Conservation (phyloP, 1,140 invertebrate genomes). For the Brachionus rubens region DNA sequence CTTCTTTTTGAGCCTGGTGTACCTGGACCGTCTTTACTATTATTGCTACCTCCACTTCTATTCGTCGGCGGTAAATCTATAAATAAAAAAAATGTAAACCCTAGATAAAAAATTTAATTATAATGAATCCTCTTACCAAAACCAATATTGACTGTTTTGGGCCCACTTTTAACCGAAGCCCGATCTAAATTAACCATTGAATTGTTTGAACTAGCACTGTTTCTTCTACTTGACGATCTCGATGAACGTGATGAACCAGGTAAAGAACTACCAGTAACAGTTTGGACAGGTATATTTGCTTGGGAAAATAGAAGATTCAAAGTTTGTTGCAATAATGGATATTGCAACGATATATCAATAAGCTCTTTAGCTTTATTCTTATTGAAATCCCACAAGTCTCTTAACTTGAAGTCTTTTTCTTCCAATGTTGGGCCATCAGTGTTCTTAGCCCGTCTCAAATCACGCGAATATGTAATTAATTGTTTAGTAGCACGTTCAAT, state of each 20-base stretch:
- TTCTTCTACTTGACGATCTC: slow-evolving; percentile 29
- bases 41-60: slow-evolving; percentile 21
- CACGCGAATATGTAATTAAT: background rate
- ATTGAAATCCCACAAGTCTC: slow-evolving; percentile 44
- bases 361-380: slow-evolving; percentile 51
- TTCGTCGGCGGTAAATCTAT: slow-evolving; percentile 31
- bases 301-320: slow-evolving; percentile 33
- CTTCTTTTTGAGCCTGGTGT: no score
- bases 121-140: slow-evolving; percentile 4
- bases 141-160: slow-evolving; percentile 25
- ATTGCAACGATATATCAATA: slow-evolving; percentile 29
- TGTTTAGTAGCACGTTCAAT: slow-evolving; percentile 43
- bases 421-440: slow-evolving; percentile 16
- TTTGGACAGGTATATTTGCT: slow-evolving; percentile 34
- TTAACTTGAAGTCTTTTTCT: slow-evolving; percentile 40
- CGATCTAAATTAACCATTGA: slow-evolving; percentile 34
- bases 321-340: slow-evolving; percentile 42
- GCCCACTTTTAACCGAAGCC: background rate
- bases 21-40: no score
- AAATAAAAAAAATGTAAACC: background rate
- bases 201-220: slow-evolving; percentile 31
- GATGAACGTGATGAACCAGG: slow-evolving; percentile 32
- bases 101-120: background rate
- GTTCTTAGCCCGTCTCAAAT: background rate
- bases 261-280: slow-evolving; percentile 1